These are phyloP conservation scores for Potamilus streckersoni DNA, from an alignment of 1,140 invertebrate genomes.

Conservation along the genomic window DNA sequence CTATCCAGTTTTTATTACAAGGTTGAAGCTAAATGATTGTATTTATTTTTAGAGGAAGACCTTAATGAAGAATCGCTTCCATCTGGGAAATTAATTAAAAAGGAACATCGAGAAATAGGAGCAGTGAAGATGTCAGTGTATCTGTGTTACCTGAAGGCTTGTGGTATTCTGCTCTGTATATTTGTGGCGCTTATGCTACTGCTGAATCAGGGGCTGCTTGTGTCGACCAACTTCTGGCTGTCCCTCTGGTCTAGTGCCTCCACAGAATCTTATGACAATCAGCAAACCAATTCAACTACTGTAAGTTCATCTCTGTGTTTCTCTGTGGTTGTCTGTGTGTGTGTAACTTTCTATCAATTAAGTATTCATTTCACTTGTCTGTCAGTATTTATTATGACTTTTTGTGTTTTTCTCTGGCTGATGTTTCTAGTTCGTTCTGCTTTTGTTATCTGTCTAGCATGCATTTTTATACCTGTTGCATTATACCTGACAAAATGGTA, in stretches of 20 bases:
- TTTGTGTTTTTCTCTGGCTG: no score
- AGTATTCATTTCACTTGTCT: no score
- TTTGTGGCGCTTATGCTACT: slow-evolving; percentile 61
- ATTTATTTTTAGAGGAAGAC: slow-evolving; percentile 6
- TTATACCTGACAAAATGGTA: no score
- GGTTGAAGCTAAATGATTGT: no score
- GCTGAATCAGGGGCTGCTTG: slow-evolving; percentile 42
- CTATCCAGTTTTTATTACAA: no score
- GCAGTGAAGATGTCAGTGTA: slow-evolving; percentile 75
- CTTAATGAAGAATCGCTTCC: slow-evolving; percentile 12
- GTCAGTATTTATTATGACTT: no score
- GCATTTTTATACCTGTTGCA: no score
- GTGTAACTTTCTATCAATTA: no score
- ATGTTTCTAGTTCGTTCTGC: no score
- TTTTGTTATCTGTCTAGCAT: no score
- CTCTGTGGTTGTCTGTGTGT: no score
- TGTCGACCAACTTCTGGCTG: slow-evolving; percentile 50
- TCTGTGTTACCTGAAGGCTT: slow-evolving; percentile 75
- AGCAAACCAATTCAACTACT: slow-evolving; percentile 14
- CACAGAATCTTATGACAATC: slow-evolving; percentile 8
- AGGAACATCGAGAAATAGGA: slow-evolving; percentile 75
- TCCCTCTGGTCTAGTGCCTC: slow-evolving; percentile 48
- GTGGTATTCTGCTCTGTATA: slow-evolving; percentile 71
- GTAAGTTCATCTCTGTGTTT: slow-evolving; percentile 3
- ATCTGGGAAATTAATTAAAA: slow-evolving; percentile 60